phyloP scores from a whole-genome alignment of 2,797 vertebrate species.

The Rhabdophis nuchalis region DNA sequence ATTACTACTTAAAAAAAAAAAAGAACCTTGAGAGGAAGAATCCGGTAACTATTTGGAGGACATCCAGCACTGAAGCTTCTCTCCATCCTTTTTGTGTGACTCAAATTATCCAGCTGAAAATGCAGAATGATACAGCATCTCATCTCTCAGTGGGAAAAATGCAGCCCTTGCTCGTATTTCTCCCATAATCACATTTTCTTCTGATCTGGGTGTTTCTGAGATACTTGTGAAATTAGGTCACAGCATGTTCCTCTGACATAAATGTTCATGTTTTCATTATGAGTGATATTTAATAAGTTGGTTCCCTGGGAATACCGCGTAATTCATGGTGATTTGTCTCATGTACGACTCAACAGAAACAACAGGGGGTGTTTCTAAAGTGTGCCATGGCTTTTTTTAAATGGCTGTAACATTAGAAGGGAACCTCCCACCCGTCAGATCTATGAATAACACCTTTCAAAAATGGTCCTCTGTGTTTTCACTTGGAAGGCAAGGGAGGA shows the following conservation, averaged over 20 bases:
- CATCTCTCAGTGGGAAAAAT: neutral
- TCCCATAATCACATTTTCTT: neutral
- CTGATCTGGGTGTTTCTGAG: neutral
- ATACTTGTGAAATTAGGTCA: neutral
- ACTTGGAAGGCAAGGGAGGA: neutral
- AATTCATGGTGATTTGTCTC: neutral
- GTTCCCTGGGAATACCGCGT: neutral
- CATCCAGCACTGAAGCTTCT: neutral
- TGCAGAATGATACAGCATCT: neutral
- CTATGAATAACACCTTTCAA: conserved; percentile 1
- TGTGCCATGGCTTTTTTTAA: neutral
- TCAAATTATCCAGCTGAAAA: neutral
- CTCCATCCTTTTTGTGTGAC: neutral
- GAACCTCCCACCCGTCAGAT: neutral
- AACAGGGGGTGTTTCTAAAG: neutral
- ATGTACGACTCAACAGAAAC: neutral
- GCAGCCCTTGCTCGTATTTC: neutral
- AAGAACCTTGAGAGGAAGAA: neutral
- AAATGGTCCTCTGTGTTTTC: neutral
- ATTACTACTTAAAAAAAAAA: neutral
- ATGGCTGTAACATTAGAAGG: neutral
- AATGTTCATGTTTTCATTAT: neutral
- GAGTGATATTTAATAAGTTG: neutral
- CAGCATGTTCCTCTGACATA: neutral
- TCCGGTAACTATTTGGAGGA: neutral